Conservation (phyloP, 2,888 invertebrate genomes). For the Drosophila tripunctata region DNA sequence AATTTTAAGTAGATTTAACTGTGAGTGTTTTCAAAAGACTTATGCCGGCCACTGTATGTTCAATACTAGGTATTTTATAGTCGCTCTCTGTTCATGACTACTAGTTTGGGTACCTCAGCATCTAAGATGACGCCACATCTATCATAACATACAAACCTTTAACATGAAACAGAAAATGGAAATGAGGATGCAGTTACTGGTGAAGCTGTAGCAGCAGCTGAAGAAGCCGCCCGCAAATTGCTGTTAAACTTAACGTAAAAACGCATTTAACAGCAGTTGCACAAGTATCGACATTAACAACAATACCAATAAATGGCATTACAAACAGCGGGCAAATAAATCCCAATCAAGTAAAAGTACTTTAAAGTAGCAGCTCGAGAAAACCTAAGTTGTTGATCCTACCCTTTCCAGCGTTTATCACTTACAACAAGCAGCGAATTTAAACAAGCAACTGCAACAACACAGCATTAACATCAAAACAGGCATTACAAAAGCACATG, state of each 20-base stretch:
- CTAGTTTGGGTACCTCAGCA: conserved; percentile 55
- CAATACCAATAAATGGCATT: conserved; percentile 75
- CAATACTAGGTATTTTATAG: too few relatives aligned
- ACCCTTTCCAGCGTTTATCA: conserved; percentile 65
- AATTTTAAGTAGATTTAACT: too few relatives aligned
- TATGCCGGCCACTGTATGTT: too few relatives aligned
- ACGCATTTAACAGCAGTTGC: conserved; percentile 75
- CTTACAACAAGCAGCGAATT: conserved; percentile 81
- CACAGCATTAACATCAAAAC: conserved; percentile 14
- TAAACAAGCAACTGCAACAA: conserved; percentile 70
- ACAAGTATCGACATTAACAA: conserved; percentile 34
- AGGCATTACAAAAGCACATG: conserved; percentile 59
- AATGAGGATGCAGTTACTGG: conserved; percentile 25
- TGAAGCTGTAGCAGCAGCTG: conserved; percentile 31
- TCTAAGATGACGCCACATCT: conserved; percentile 49
- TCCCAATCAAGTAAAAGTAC: conserved; percentile 78
- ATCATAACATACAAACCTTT: conserved; percentile 43
- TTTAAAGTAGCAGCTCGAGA: conserved; percentile 66
- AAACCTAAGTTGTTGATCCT: conserved; percentile 40
- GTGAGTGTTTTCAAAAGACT: too few relatives aligned
- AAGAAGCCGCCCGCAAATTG: conserved; percentile 60
- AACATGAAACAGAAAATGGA: conserved; percentile 51
- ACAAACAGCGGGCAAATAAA: conserved; percentile 79
- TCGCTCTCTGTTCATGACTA: too few relatives aligned
- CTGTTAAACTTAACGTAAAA: conserved; percentile 82